Evolutionary conservation across 2,113 vertebrate species (phyloP), one percentile per base, ranked within the genome.

Genomic region (Shinisaurus crocodilurus): DNA sequence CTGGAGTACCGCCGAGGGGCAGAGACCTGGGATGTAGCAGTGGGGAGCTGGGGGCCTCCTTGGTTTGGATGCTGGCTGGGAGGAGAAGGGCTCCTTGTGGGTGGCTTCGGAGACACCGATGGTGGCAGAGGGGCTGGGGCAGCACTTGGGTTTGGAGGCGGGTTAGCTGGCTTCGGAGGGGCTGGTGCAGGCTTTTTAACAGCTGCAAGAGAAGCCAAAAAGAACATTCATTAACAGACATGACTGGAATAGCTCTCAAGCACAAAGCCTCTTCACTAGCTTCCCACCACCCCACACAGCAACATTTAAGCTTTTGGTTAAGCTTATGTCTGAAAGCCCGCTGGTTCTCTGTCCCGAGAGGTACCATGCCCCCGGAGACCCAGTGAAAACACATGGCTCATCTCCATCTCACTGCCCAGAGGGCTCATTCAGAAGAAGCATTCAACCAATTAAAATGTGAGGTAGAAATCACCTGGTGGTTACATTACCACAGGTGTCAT

Each of bases 171-270:
- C 90, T 99, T 99, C 1, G 99, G 99, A 65, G 99, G 99, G 5
- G 99, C 98, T 0, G 99, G 99, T 0, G 99, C 99, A 1, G 98
- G 99, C 92, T 99, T 99, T 90, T 99, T 99, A 90, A 98, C 95
- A 86, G 97, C 99, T 99, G 96, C 6, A 10, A 89, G 88, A 25
- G 91, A 87, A 54, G 65, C 16, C 72, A 70, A 82, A 12, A 94
- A 93, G 25, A 90, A 60, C 23, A 50, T 7, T n/a, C 72, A 87
- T 1, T 9, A 27, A 18, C 48, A 37, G 2, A 8, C 9, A 2
- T 1, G 32, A 67, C 37, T 60, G 1, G 48, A 74, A 74, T 16
- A 1, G 69, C 9, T 57, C 0, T 1, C 70, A 25, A 27, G 2
- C 15, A 43, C 81, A 2, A 1, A 77, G 25, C 3, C 0, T 60